Base-by-base conservation (phyloP, 2,888 invertebrate genomes). In the Amiota mariae region DNA sequence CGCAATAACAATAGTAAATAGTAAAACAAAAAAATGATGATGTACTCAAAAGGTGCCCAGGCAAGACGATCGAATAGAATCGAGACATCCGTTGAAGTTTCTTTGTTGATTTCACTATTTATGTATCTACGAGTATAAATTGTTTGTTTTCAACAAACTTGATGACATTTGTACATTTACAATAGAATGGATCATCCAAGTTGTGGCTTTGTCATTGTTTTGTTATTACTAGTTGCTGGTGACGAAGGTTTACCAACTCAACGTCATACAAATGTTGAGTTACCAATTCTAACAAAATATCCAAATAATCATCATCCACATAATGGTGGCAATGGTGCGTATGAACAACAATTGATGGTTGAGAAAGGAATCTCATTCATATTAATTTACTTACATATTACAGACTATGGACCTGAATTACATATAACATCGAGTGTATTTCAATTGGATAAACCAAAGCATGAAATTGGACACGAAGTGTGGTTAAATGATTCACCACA, bases 371-470 rank as follows among this genome's bases (percentile, higher is more conserved):
- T 24, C 24, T 24, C 24, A 24, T 2, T 36, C 2, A 36, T 36
- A 1, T 11, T 18, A 13, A 49, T 70, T 73, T n/a, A 47, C 11
- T 66, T 68, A 72, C 12, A 9, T 11, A 15, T 63, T 54, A 18
- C 48, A 85, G 85, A 82, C 12, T 81, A 78, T 70, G 85, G 83
- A 6, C 81, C 86, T 0, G 74, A 82, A 0, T 76, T 84, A 57
- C 84, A 82, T 18, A 82, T 87, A 1, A 87, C 78, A 24, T 87
- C 87, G 0, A 79, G 81, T 0, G 78, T 87, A 10, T 71, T 87
- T 12, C 82, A 87, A 8, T 74, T 85, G 24, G 70, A 76, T 11
- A 66, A 75, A 12, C 70, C 71, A 0, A 72, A 78, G 11, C 78
- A 67, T 20, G 71, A 67, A 48, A 46, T 48, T 0, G 59, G 67